Evolutionary conservation across 2,113 vertebrate species (phyloP), one percentile per base, ranked within the genome.

Genomic region (Pachypanchax playfairii): DNA sequence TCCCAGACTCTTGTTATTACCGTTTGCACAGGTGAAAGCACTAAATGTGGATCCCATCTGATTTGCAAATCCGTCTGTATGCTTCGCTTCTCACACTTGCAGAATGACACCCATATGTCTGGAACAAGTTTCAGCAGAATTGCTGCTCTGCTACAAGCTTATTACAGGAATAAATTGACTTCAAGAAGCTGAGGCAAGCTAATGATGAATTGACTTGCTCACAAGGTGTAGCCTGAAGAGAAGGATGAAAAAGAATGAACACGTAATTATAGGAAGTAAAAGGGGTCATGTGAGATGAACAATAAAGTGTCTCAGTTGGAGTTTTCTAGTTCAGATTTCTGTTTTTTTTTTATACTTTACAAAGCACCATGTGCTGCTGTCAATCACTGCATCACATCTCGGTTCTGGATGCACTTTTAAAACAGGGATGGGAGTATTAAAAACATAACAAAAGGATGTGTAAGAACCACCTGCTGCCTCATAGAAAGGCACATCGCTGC

Each of bases 391-490:
- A n/a, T 14, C 36, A 17, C 26, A 70, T 38, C 59, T 62, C 61
- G 43, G 29, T 55, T 83, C 36, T 43, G 17, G 38, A 70, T 63
- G 29, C 39, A 44, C 68, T 58, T 69, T 84, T 35, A 41, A 67
- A 76, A 61, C 38, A 22, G 4, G 24, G 25, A 64, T 25, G 41
- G 80, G 62, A 70, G 60, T 35, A 53, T 66, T 31, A 41, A 41
- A 22, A 80, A 63, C 35, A 62, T 65, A 33, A 79, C 56, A 82
- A 72, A 74, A 29, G n/a, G 22, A 12, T 53, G 33, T 8, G 44
- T 11, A 33, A 73, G n/a, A 69, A 0, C 68, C 77, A 79, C 75
- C 69, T 84, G 59, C 78, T 73, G 69, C 73, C 73, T 74, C 73
- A 8, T 67, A 73, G 33, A 42, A 29, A 52, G 51, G 33, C 42